Conservation (phyloP, 2,113 vertebrate genomes). For the Glaucidium brasilianum region DNA sequence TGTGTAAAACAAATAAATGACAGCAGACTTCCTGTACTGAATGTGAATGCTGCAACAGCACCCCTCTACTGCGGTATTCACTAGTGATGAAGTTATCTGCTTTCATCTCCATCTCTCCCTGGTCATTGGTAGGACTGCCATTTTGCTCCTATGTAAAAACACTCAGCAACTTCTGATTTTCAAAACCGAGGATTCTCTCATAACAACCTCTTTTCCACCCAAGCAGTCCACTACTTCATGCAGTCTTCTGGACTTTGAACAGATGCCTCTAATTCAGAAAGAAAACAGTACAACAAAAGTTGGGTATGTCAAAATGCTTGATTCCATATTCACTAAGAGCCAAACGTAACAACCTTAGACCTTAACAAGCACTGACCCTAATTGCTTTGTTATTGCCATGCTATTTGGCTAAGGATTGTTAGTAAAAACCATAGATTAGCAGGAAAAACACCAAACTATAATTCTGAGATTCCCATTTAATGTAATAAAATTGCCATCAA, state of each 20-base stretch:
- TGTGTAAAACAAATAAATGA: not conserved
- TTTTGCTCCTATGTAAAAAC: not conserved
- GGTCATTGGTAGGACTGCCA: not conserved
- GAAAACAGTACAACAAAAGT: not conserved
- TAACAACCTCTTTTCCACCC: conserved; percentile 5
- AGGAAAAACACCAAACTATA: not conserved
- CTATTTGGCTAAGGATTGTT: not conserved
- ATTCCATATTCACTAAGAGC: not conserved
- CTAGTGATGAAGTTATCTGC: not conserved
- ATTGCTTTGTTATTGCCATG: not conserved
- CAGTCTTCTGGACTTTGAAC: not conserved
- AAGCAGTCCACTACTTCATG: not conserved
- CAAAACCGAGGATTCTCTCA: not conserved
- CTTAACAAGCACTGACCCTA: not conserved
- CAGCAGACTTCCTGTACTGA: not conserved
- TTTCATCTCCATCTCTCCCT: not conserved
- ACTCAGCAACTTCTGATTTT: not conserved
- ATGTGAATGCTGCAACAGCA: not conserved
- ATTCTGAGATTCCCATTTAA: not conserved
- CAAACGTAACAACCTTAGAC: not conserved
- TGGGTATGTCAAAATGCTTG: not conserved
- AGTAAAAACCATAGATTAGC: not conserved
- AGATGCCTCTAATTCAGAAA: not conserved
- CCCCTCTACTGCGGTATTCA: not conserved
- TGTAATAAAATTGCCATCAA: not conserved